Percentiles rank a stretch among this genome's conserved stretches.
Conservation (phyloP, 2,797 vertebrate species). For the Valencia hispanica region DNA sequence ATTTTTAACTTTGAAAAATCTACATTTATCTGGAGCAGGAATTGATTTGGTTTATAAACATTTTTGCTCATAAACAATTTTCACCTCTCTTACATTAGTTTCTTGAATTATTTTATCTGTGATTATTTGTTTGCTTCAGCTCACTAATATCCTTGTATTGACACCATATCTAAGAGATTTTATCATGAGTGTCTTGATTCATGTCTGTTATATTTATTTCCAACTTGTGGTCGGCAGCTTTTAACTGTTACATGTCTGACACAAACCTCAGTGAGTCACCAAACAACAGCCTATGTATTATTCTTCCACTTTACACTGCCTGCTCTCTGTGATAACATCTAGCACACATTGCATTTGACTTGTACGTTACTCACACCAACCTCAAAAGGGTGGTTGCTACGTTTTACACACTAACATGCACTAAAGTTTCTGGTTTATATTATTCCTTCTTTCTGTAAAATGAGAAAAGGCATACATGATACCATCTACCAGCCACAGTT, state of each 20-base stretch:
- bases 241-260: constrained; percentile 66
- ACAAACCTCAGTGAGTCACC: constrained; percentile 55
- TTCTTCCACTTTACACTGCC: constrained; percentile 57
- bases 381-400: constrained; percentile 57
- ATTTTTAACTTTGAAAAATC: constrained; percentile 57
- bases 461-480: constrained; percentile 75
- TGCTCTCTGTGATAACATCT: constrained; percentile 67
- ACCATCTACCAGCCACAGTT: constrained; percentile 85
- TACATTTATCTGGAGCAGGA: constrained; percentile 44
- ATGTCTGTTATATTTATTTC: constrained; percentile 69
- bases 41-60: constrained; percentile 60
- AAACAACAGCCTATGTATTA: constrained; percentile 64
- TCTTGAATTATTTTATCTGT: background rate
- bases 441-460: constrained; percentile 48
- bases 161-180: background rate
- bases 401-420: constrained; percentile 35
- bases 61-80: constrained; percentile 58
- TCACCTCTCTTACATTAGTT: constrained; percentile 19
- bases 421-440: constrained; percentile 46
- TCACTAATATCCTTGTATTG: background rate
- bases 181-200: constrained; percentile 72
- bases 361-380: constrained; percentile 62
- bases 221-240: constrained; percentile 77
- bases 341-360: constrained; percentile 50
- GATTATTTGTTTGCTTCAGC: constrained; percentile 11